Percentiles rank a stretch among this genome's conserved stretches.
Conservation (phyloP, 35 echinoderm and acorn worm species). For the Ophioderma brevispina region DNA sequence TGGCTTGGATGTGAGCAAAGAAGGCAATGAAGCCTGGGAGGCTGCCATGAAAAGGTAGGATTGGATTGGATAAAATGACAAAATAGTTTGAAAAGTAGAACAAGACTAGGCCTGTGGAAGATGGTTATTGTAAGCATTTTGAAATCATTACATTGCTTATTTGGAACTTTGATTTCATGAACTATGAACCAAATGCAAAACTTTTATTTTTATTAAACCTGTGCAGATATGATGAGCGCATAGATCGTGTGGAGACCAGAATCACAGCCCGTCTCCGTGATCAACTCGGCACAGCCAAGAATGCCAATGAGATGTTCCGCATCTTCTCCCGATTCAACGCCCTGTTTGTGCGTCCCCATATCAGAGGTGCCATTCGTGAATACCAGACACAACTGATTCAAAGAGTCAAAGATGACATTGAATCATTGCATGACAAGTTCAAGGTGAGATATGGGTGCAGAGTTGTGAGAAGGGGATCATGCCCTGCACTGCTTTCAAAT, state of each 20-base stretch:
- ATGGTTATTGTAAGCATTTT: neutral
- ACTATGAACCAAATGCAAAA: too few relatives aligned
- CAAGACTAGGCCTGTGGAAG: too few relatives aligned
- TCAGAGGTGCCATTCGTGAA: slow-evolving; percentile 96
- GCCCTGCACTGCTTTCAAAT: too few relatives aligned
- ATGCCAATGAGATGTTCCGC: slow-evolving; percentile 99
- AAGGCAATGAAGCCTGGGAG: slow-evolving; percentile 94
- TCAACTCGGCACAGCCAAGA: slow-evolving; percentile 97
- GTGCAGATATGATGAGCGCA: slow-evolving; percentile 93
- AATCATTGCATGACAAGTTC: slow-evolving; percentile 97
- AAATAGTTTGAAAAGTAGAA: too few relatives aligned
- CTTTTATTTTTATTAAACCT: too few relatives aligned
- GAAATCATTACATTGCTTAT: neutral
- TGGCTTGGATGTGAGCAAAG: slow-evolving; percentile 93
- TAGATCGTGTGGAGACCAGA: slow-evolving; percentile 95
- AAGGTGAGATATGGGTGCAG: slow-evolving; percentile 56
- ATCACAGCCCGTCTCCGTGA: slow-evolving; percentile 98
- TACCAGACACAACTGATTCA: slow-evolving; percentile 99
- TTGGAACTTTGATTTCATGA: too few relatives aligned
- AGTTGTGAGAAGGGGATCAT: too few relatives aligned
- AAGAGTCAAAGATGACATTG: slow-evolving; percentile 98
- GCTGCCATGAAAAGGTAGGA: slow-evolving; percentile 95
- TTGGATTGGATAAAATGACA: too few relatives aligned
- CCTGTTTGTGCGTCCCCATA: slow-evolving; percentile 97
- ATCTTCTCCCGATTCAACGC: slow-evolving; percentile 99